A percentile compares a stretch with the other conserved stretches of the same genome.
These are phyloP conservation scores for Crax fasciolata DNA, from an alignment of 2,797 vertebrate species.

Conservation along the genomic window DNA sequence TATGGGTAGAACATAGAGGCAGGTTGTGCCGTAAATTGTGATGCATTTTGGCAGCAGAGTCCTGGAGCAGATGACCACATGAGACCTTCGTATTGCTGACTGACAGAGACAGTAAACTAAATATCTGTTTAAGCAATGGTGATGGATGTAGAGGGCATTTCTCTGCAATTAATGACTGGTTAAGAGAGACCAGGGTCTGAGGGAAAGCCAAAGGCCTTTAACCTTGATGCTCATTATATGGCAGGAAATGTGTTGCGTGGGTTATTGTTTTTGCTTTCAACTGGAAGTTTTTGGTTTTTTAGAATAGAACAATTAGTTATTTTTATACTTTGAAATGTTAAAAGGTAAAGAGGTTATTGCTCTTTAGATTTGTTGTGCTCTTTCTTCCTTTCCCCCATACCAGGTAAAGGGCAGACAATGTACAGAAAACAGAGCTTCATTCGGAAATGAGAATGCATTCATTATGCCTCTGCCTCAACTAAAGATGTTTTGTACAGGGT, in stretches of 20 bases:
- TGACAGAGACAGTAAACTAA: conserved; percentile 59
- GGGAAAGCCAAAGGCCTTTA: conserved; percentile 46
- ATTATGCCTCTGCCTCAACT: not conserved
- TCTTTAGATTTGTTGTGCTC: not conserved
- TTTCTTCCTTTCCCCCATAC: not conserved
- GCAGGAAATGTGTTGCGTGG: conserved; percentile 58
- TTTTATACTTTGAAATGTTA: conserved; percentile 37
- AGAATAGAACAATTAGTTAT: not conserved
- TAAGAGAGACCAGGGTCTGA: conserved; percentile 39
- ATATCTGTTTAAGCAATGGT: conserved; percentile 58
- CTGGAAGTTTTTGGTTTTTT: not conserved
- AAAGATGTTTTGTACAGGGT: not conserved
- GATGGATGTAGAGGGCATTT: conserved; percentile 67
- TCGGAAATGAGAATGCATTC: not conserved
- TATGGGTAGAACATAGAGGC: not conserved
- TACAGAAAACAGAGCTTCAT: not conserved
- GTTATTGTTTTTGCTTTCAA: conserved; percentile 46
- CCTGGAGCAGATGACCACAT: conserved; percentile 43
- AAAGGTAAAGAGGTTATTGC: conserved; percentile 15
- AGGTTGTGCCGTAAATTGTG: conserved; percentile 3
- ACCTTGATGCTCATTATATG: conserved; percentile 60
- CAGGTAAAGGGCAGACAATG: not conserved
- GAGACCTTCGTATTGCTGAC: conserved; percentile 49
- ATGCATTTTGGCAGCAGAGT: conserved; percentile 16
- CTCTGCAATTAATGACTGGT: conserved; percentile 71